A percentile compares a stretch with the other conserved stretches of the same genome.
Conservation (phyloP, 2,113 vertebrate genomes). For the Eulacestoma nigropectus region DNA sequence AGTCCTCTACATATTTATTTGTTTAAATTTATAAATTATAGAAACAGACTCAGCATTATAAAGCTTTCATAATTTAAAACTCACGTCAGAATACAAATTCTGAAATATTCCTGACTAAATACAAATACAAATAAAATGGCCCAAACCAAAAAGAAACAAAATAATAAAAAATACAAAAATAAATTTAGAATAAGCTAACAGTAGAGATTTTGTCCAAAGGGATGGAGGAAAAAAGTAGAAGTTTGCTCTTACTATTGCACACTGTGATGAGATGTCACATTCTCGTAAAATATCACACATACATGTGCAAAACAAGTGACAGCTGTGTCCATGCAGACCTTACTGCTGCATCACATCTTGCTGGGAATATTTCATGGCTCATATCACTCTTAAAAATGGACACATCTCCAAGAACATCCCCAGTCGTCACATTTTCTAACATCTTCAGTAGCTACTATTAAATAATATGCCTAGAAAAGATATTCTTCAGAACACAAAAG, state of each 20-base stretch:
- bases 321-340: not conserved
- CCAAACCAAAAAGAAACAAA: not conserved
- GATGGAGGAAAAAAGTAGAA: not conserved
- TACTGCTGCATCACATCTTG: not conserved
- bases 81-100: not conserved
- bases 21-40: not conserved
- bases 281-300: not conserved
- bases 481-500: not conserved
- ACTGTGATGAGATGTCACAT: not conserved
- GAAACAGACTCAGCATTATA: not conserved
- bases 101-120: not conserved
- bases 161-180: not conserved
- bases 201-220: not conserved
- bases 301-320: not conserved
- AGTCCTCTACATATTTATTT: not conserved
- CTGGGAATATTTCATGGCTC: not conserved
- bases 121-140: not conserved
- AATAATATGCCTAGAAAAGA: not conserved
- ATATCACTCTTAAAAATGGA: not conserved
- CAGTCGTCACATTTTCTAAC: not conserved
- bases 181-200: not conserved
- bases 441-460: not conserved
- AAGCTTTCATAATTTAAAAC: not conserved
- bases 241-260: not conserved
- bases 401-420: not conserved